Base-by-base conservation (phyloP, 2,113 vertebrate genomes). In the Perca schrenkii region DNA sequence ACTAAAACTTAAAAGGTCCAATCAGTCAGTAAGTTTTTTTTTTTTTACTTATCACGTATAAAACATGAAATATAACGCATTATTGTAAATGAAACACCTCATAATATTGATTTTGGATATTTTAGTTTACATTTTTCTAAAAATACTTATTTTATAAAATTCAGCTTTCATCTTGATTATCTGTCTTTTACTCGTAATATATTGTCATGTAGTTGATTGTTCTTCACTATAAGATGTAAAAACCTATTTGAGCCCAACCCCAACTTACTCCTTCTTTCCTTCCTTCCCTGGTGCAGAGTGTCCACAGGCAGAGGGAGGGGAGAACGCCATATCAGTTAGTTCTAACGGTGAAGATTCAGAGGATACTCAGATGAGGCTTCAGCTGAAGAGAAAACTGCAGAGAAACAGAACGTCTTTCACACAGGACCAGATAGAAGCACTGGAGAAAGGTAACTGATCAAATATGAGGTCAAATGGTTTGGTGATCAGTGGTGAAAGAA, bases 381-480 rank as follows among this genome's bases (percentile, higher is more conserved):
- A 99, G 94, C 94, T 99, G 80, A 99, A 99, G 95, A 95, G 98
- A 83, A 99, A 99, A 91, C 93, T 99, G 71, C 98, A 99, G 89
- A 96, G 98, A 92, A 99, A 99, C 93, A 96, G 98, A 87, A 99
- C 98, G 60, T 99, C 98, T 12, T 99, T 99, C 85, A 99, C 98
- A 76, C 98, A 99, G 93, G 98, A 99, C 89, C 98, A 99, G 95
- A 99, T 99, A 62, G 98, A 99, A 91, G 98, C 98, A 57, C 96
- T 99, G 90, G 98, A 99, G 95, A 99, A 99, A 97, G 98, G 98
- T 99, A 92, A 93, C 3, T 43, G 40, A 43, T 43, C 2, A 10
- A 10, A 43, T 11, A 43, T 43, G 40, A 43, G 40, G 40, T 11
- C 10, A 10, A 43, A 43, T 11, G 40, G 40, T 43, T 43, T 43